A percentile compares a stretch with the other conserved stretches of the same genome.
Evolutionary conservation across 53 echinoderm and acorn worm genomes (phyloP).

Genomic region (Antedon mediterranea): DNA sequence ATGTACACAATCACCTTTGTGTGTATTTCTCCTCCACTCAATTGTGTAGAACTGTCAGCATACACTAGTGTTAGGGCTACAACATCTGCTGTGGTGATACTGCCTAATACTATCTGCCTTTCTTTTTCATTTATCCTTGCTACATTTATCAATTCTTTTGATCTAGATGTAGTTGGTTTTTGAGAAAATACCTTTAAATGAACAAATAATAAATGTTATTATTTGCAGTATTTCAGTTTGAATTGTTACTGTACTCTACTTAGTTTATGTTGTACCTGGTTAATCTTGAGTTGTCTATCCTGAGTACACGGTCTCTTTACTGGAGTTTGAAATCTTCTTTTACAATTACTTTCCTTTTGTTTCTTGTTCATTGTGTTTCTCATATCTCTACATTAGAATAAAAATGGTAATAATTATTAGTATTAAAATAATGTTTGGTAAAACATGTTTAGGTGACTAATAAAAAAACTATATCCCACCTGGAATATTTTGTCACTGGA

Average conservation of each 20-base stretch:
- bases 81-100: slow-evolving; percentile 13
- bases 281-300: background rate
- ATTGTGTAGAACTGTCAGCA: slow-evolving; percentile 44
- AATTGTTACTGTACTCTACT: too few relatives aligned
- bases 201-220: too few relatives aligned
- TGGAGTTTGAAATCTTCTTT: background rate
- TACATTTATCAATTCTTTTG: background rate
- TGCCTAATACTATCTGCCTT: slow-evolving; percentile 1
- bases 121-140: background rate
- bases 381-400: background rate
- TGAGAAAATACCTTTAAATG: background rate
- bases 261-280: background rate
- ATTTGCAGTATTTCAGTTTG: too few relatives aligned
- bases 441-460: background rate
- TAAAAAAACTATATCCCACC: background rate
- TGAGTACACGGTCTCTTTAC: background rate
- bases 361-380: background rate
- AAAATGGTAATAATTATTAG: background rate
- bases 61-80: slow-evolving; percentile 37
- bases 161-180: background rate
- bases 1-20: too few relatives aligned
- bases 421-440: background rate
- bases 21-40: slow-evolving; percentile 28
- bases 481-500: too few relatives aligned
- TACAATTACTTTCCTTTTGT: background rate